Evolutionary conservation across 2,888 invertebrate genomes (phyloP).

Genomic region (Pheosia gnoma): DNA sequence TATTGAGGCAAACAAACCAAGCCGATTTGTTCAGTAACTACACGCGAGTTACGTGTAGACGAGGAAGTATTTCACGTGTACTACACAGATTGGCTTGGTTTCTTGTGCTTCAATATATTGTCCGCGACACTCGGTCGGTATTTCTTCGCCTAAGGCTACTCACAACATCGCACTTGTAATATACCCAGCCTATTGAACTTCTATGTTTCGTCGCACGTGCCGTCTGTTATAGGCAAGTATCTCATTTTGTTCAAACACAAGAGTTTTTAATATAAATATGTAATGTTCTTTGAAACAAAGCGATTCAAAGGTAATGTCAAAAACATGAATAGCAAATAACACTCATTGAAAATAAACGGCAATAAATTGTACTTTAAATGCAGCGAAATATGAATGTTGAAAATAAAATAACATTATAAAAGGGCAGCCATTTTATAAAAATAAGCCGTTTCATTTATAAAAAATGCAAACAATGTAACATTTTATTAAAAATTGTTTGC

Average conservation of each 20-base stretch:
- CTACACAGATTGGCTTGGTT: too few species aligned
- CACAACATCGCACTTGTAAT: too few species aligned
- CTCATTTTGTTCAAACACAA: slow-evolving; percentile 6
- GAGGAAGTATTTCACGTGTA: too few species aligned
- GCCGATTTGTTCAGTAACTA: too few species aligned
- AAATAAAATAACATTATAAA: not conserved
- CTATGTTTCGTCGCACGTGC: not conserved
- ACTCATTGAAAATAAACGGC: slow-evolving; percentile 6
- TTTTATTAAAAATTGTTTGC: slow-evolving; percentile 12
- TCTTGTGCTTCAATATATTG: too few species aligned
- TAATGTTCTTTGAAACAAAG: slow-evolving; percentile 6
- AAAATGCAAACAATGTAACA: slow-evolving; percentile 10
- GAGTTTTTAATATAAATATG: not conserved
- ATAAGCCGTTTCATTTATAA: not conserved
- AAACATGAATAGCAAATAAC: slow-evolving; percentile 14
- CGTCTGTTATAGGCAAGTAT: not conserved
- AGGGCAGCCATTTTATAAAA: not conserved
- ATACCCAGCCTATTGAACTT: not conserved
- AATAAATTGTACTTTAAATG: slow-evolving; percentile 18
- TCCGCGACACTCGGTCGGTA: too few species aligned
- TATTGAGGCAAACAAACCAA: too few species aligned
- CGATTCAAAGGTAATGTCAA: slow-evolving; percentile 10
- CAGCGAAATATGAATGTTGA: slow-evolving; percentile 6
- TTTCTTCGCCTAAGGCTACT: too few species aligned
- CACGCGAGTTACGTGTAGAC: too few species aligned